Conservation (phyloP, 1,140 invertebrate species). For the Drosophila elegans region DNA sequence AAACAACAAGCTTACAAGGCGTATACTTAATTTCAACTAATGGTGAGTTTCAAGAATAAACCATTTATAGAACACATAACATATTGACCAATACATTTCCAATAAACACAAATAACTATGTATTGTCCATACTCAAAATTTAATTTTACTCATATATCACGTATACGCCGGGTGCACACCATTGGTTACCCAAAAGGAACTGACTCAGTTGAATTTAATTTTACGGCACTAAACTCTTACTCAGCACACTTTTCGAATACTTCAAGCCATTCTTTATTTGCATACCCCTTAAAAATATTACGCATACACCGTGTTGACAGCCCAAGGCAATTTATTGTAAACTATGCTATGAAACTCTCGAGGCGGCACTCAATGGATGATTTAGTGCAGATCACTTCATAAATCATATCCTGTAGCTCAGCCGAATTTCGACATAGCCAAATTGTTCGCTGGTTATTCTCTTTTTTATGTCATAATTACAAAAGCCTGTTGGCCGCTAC, state of each 20-base stretch:
- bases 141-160: slow-evolving; percentile 1
- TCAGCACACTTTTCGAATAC: slow-evolving; percentile 16
- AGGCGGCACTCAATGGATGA: slow-evolving; percentile 26
- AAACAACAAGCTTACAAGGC: no score
- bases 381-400: slow-evolving; percentile 38
- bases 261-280: neutral
- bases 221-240: neutral
- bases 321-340: slow-evolving; percentile 31
- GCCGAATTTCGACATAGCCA: slow-evolving; percentile 23
- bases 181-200: neutral
- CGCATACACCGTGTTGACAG: slow-evolving; percentile 43
- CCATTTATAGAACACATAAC: no score
- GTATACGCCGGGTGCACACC: slow-evolving; percentile 15
- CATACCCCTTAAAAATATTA: slow-evolving; percentile 38
- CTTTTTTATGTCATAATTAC: slow-evolving; percentile 37
- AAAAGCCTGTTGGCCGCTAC: slow-evolving; percentile 38
- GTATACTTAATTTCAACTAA: no score
- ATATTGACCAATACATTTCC: no score
- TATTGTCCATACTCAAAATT: neutral
- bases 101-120: no score
- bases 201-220: neutral
- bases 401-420: slow-evolving; percentile 40
- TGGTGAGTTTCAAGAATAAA: no score
- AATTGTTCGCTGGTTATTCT: slow-evolving; percentile 18
- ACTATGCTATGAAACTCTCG: slow-evolving; percentile 8